Evolutionary conservation across 2,113 vertebrate genomes (phyloP).

Genomic region (Tetrao urogallus): DNA sequence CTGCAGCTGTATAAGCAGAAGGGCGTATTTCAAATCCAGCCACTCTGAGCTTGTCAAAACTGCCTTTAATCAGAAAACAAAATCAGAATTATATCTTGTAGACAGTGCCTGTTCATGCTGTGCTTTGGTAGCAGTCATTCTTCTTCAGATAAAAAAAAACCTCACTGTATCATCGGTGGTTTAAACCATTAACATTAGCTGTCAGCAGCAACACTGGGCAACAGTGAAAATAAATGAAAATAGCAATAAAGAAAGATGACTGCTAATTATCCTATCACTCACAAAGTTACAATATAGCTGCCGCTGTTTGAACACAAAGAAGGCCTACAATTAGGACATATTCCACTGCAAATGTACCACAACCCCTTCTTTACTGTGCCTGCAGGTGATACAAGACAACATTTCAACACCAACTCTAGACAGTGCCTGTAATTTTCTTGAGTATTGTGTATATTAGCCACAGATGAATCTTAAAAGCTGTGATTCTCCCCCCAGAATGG

Average conservation of each 20-base stretch:
- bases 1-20: background rate
- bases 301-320: conserved; percentile 23
- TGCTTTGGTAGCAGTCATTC: fast-evolving
- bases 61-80: background rate
- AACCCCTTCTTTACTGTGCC: background rate
- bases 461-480: background rate
- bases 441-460: background rate
- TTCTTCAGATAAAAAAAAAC: background rate
- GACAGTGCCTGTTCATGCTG: background rate
- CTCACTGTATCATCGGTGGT: background rate
- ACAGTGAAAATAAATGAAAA: background rate
- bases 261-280: conserved; percentile 36
- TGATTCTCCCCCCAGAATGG: background rate
- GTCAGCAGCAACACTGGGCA: background rate
- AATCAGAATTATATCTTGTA: background rate
- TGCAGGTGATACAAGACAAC: background rate
- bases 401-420: background rate
- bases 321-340: conserved; percentile 1
- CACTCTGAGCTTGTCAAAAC: background rate
- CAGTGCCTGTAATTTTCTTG: background rate
- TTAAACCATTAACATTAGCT: background rate
- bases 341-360: background rate
- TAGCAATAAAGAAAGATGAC: background rate
- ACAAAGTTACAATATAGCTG: conserved; percentile 21
- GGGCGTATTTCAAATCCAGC: background rate